Evolutionary conservation across 2,113 vertebrate species (phyloP).

Genomic region (Xenopus tropicalis): UCB_Xtro_10.0 CM004444.2:85397001-85397500

Average conservation of each 20-base stretch:
- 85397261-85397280: neutral
- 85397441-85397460: neutral
- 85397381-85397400: slow-evolving; percentile 10
- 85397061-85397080: too few relatives aligned
- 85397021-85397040: too few relatives aligned
- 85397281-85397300: neutral
- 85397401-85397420: slow-evolving; percentile 3
- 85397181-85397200: too few relatives aligned
- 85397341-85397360: neutral
- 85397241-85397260: neutral
- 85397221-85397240: too few relatives aligned
- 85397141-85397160: too few relatives aligned
- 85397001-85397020: too few relatives aligned
- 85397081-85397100: too few relatives aligned
- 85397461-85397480: neutral
- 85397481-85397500: neutral
- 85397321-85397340: neutral
- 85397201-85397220: too few relatives aligned
- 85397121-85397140: too few relatives aligned
- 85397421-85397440: neutral
- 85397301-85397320: neutral
- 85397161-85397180: too few relatives aligned
- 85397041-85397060: too few relatives aligned
- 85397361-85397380: neutral
- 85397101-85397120: too few relatives aligned